Evolutionary conservation across 2,797 vertebrate species (phyloP).

Genomic region (Streptopelia turtur): DNA sequence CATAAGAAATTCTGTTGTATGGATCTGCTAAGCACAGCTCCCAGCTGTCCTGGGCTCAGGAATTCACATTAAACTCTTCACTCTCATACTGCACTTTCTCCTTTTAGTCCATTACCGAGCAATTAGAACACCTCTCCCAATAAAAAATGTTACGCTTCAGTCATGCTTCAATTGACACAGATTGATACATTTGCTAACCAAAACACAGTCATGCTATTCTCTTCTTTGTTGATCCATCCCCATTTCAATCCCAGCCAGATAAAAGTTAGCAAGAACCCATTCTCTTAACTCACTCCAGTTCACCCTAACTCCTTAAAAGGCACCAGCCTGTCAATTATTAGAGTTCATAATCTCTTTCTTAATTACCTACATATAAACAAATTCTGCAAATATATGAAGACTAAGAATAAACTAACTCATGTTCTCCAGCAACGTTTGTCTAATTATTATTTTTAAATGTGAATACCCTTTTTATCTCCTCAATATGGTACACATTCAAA

Average conservation of each 20-base stretch:
- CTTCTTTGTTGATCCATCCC: neutral
- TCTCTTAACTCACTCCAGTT: neutral
- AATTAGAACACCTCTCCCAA: neutral
- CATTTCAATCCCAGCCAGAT: neutral
- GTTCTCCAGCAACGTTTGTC: neutral
- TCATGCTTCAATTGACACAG: neutral
- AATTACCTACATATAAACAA: neutral
- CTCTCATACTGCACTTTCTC: neutral
- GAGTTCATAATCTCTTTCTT: neutral
- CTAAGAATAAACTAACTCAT: neutral
- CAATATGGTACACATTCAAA: neutral
- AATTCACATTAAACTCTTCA: neutral
- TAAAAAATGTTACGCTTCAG: neutral
- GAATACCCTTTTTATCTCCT: neutral
- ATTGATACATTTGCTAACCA: neutral
- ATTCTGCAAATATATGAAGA: neutral
- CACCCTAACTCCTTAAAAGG: neutral
- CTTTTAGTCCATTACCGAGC: neutral
- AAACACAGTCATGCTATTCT: neutral
- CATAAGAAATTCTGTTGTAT: neutral
- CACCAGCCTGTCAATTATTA: neutral
- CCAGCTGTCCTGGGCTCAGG: rapidly evolving
- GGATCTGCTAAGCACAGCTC: neutral
- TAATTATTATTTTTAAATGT: neutral
- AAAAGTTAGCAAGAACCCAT: neutral